phyloP scores from a whole-genome alignment of 1,140 invertebrate species.

The Fopius arisanus region DNA sequence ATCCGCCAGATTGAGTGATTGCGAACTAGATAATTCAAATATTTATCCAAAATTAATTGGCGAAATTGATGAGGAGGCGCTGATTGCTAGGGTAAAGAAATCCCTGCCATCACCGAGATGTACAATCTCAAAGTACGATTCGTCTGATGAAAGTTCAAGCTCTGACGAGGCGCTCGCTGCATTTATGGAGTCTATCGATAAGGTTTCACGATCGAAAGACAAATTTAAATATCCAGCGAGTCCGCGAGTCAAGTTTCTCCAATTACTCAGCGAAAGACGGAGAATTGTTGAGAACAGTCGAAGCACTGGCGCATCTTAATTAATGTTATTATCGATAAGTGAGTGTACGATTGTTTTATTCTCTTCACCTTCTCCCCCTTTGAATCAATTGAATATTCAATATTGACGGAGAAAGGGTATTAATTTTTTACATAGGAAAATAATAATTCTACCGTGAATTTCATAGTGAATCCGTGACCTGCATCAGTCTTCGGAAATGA shows the following conservation, averaged over 20 bases:
- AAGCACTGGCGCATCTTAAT: conserved; percentile 37
- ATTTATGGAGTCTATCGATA: conserved; percentile 38
- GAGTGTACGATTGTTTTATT: conserved; percentile 11
- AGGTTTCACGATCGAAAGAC: conserved; percentile 29
- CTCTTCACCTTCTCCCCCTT: neutral
- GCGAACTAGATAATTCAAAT: neutral
- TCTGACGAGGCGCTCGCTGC: conserved; percentile 34
- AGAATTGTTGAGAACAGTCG: conserved; percentile 50
- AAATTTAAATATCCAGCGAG: conserved; percentile 47
- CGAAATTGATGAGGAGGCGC: neutral
- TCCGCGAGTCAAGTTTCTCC: conserved; percentile 50
- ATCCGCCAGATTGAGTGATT: neutral
- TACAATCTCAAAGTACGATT: conserved; percentile 33
- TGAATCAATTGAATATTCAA: neutral
- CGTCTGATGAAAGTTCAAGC: conserved; percentile 34
- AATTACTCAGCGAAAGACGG: conserved; percentile 51
- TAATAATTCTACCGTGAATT: neutral
- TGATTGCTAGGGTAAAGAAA: conserved; percentile 25
- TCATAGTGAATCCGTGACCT: neutral
- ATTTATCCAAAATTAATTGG: conserved; percentile 15
- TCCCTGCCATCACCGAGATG: conserved; percentile 20
- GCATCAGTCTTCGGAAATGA: neutral
- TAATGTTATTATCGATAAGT: conserved; percentile 6
- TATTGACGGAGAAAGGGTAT: neutral
- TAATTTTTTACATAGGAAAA: neutral